phyloP scores from a whole-genome alignment of 2,797 vertebrate species.

The Potorous gilbertii region DNA sequence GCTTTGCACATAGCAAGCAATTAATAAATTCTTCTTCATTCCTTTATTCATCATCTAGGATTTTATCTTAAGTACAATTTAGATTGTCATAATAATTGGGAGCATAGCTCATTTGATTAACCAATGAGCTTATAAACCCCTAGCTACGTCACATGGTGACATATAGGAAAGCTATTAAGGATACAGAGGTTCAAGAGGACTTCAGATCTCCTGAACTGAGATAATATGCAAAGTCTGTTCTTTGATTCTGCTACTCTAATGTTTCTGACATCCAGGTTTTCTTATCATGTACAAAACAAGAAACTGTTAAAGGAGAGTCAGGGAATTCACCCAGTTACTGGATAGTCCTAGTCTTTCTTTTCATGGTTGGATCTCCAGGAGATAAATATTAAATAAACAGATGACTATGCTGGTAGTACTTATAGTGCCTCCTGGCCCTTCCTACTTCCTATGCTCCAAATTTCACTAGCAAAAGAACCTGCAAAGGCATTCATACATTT shows the following conservation, averaged over 20 bases:
- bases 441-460: neutral
- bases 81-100: neutral
- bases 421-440: neutral
- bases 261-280: neutral
- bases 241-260: neutral
- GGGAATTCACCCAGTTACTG: neutral
- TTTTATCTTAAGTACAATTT: neutral
- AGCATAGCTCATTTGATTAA: too few relatives aligned
- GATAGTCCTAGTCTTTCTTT: too few relatives aligned
- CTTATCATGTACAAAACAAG: neutral
- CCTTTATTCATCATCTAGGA: neutral
- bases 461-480: too few relatives aligned
- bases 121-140: too few relatives aligned
- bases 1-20: neutral
- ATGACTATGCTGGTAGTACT: neutral
- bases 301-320: neutral
- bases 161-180: neutral
- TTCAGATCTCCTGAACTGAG: neutral
- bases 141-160: neutral
- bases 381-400: neutral
- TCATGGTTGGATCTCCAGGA: neutral
- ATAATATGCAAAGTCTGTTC: neutral
- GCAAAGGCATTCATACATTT: too few relatives aligned
- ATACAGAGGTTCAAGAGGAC: neutral
- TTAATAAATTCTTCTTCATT: neutral